Evolutionary conservation across 1,140 invertebrate genomes (phyloP), one percentile per base, ranked within the genome.

Genomic region (Panagrolaimus sp.): DNA sequence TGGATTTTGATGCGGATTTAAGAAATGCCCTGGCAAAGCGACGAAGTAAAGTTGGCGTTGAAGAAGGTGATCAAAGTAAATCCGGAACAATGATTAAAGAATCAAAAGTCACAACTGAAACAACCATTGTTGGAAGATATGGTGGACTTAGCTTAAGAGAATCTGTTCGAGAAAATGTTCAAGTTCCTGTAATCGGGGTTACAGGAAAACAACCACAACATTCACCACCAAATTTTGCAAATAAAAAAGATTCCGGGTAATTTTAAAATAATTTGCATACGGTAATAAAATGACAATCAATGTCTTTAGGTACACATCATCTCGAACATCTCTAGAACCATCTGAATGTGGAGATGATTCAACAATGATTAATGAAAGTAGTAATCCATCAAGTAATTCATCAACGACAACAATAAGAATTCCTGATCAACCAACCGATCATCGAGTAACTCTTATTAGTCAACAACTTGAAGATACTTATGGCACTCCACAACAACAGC

Each of bases 201-300:
- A 24, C 46, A 12, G 79, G 79, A 58, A 48, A 32, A 8, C 10
- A 21, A 10, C 14, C 52, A 24, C 79, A 79, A 68, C 81, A 83
- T 62, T 80, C 79, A 26, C 78, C 78, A 14, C 80, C 78, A 5
- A 28, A 26, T 14, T 80, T 81, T 63, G 80, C 69, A 8, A 71
- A 63, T 32, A 82, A 82, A 67, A 82, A 82, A 68, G 80, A 82
- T 71, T 83, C 81, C 74, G 80, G 80, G 76, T 80, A 58, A 47
- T 68, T 70, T 43, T 43, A 62, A 12, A 44, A 38, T 38, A 38
- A 7, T 38, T 38, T 38, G 32, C n/a, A n/a, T n/a, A n/a, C n/a
- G 6, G 17, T 21, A 21, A 43, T 71, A 44, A 21, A 63, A 15
- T 24, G 15, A 38, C 14, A n/a, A 24, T 65, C 21, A 28, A 47